These are phyloP conservation scores for Salarias fasciatus DNA, from an alignment of 2,797 vertebrate genomes.

Conservation along the genomic window DNA sequence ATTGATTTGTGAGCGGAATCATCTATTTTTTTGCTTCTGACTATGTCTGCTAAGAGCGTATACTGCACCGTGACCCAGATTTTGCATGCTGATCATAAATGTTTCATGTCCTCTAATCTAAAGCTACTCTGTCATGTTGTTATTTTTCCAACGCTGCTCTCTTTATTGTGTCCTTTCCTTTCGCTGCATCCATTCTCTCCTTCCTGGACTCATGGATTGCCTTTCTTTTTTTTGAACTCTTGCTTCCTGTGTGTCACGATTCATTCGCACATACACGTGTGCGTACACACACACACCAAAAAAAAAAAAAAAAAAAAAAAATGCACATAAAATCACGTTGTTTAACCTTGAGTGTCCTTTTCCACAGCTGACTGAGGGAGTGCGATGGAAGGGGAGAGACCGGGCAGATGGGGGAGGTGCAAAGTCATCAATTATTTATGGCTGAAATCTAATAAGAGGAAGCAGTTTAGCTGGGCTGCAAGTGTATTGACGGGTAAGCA, in stretches of 20 bases:
- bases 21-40: not conserved
- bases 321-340: conserved; percentile 36
- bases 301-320: too few species aligned
- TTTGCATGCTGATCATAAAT: conserved; percentile 28
- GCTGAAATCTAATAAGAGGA: conserved; percentile 79
- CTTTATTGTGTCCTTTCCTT: conserved; percentile 19
- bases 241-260: conserved; percentile 11
- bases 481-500: conserved; percentile 36
- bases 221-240: conserved; percentile 28
- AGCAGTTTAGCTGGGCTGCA: conserved; percentile 51
- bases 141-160: conserved; percentile 14
- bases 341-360: conserved; percentile 71
- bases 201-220: conserved; percentile 16
- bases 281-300: conserved; percentile 7
- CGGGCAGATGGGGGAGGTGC: conserved; percentile 67
- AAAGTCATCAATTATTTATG: conserved; percentile 84
- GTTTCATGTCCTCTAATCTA: conserved; percentile 34
- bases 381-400: conserved; percentile 43
- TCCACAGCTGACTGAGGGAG: conserved; percentile 51
- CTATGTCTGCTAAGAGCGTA: not conserved
- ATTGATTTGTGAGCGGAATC: not conserved
- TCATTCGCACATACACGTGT: conserved; percentile 6
- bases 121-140: conserved; percentile 10
- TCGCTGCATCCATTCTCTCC: conserved; percentile 7
- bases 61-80: conserved; percentile 34